Conservation (phyloP, 2,888 invertebrate species). For the Helicoverpa assulta region DNA sequence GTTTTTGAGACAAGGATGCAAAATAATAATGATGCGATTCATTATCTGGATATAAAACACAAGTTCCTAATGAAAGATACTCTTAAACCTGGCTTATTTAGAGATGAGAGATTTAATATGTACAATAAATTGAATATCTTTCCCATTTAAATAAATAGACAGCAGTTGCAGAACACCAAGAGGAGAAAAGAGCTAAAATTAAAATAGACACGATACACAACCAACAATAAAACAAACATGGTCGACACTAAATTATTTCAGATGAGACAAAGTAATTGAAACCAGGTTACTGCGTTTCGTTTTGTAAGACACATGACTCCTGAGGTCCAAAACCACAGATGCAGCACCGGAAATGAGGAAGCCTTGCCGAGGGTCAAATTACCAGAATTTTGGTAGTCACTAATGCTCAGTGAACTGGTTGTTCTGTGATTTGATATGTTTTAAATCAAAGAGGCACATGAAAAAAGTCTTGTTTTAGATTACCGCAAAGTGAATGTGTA, state of each 20-base stretch:
- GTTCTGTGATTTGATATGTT: not conserved
- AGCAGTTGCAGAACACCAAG: not conserved
- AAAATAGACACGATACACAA: not conserved
- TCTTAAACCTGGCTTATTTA: no score
- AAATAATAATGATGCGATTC: no score
- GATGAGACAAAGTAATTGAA: constrained; percentile 31
- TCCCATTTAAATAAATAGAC: no score
- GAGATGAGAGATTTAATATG: no score
- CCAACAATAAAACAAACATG: not conserved
- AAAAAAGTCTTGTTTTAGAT: no score
- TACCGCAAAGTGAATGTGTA: no score
- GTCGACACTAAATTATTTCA: constrained; percentile 7
- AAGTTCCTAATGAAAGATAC: no score
- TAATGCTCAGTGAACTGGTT: constrained; percentile 34
- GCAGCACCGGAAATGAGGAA: constrained; percentile 55
- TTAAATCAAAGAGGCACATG: not conserved
- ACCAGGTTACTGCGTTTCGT: constrained; percentile 27
- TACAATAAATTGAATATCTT: no score
- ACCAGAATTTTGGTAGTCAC: constrained; percentile 49
- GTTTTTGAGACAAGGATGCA: no score
- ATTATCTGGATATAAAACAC: no score
- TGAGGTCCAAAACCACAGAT: constrained; percentile 52
- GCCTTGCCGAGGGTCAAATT: constrained; percentile 51
- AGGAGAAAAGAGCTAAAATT: not conserved
- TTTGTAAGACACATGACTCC: constrained; percentile 50